These are phyloP conservation scores for Columba guinea DNA, from an alignment of 2,797 vertebrate genomes.

Conservation along the genomic window DNA sequence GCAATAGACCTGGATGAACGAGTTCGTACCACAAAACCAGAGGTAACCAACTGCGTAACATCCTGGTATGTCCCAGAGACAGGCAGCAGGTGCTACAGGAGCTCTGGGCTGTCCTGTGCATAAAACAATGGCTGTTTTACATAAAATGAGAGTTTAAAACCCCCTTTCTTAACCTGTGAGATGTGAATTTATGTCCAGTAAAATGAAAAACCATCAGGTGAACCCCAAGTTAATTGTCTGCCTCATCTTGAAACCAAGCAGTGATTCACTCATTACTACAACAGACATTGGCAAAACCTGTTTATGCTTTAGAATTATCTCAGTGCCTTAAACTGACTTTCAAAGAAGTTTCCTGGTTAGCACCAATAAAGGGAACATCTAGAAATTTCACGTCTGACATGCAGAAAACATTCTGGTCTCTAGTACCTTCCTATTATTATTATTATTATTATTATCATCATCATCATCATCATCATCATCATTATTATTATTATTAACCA, in stretches of 20 bases:
- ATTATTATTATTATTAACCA: neutral
- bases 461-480: neutral
- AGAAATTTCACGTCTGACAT: neutral
- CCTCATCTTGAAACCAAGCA: neutral
- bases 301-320: neutral
- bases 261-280: neutral
- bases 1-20: neutral
- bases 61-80: neutral
- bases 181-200: neutral
- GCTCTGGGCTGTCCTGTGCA: neutral
- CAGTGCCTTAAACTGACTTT: neutral
- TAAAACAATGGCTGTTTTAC: neutral
- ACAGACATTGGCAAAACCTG: neutral
- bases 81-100: neutral
- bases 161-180: neutral
- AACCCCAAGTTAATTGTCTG: neutral
- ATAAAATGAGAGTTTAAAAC: neutral
- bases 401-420: neutral
- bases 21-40: neutral
- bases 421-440: neutral
- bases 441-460: neutral
- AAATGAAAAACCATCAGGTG: neutral
- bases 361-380: neutral
- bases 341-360: neutral
- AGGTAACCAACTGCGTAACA: accelerated